phyloP scores from a whole-genome alignment of 1,140 invertebrate species.

The Campoletis sonorensis region DNA sequence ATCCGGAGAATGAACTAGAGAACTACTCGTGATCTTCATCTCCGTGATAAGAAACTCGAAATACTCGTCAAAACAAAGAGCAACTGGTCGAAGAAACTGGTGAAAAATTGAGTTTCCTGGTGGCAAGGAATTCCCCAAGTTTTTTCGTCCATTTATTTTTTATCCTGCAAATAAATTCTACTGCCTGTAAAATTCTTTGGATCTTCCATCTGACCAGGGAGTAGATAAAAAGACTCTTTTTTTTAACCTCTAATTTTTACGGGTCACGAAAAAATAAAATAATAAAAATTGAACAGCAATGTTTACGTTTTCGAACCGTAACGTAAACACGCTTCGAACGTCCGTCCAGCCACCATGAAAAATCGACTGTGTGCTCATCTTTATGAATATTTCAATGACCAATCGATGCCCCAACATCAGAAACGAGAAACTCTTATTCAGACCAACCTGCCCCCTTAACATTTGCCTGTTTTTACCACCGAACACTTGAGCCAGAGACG shows the following conservation, averaged over 20 bases:
- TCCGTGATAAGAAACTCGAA: no score
- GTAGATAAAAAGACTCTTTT: no score
- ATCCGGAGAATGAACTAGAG: slow-evolving; percentile 48
- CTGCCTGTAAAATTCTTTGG: no score
- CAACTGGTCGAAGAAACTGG: no score
- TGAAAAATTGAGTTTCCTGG: no score
- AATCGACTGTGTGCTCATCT: slow-evolving; percentile 34
- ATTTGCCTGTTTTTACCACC: background rate
- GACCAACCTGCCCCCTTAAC: background rate
- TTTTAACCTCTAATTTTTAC: no score
- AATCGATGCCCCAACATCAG: background rate
- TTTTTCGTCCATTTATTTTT: no score
- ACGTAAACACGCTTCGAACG: slow-evolving; percentile 28
- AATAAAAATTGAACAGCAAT: no score
- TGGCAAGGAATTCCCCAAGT: no score
- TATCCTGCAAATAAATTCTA: no score
- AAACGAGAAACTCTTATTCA: background rate
- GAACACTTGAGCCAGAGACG: background rate
- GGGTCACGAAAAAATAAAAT: background rate
- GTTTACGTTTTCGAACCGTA: background rate
- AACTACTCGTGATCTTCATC: background rate
- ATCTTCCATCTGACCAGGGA: no score
- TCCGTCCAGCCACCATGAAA: slow-evolving; percentile 28
- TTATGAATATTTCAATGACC: slow-evolving; percentile 41
- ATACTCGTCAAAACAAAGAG: no score